phyloP scores from a whole-genome alignment of 2,113 vertebrate genomes.

The Leiothrix lutea region DNA sequence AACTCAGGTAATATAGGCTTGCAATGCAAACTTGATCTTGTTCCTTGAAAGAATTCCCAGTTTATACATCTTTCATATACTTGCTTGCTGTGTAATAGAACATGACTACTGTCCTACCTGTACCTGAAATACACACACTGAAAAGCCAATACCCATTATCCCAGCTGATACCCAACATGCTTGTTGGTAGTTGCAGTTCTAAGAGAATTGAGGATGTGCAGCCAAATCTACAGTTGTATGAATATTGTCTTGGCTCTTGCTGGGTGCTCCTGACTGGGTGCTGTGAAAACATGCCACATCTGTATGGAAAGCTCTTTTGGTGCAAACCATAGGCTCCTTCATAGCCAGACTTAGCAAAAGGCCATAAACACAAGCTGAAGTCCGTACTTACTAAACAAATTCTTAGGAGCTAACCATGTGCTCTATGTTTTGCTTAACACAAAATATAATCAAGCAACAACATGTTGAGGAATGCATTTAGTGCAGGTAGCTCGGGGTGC shows the following conservation, averaged over 20 bases:
- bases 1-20: neutral
- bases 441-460: neutral
- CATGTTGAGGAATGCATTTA: neutral
- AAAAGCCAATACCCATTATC: neutral
- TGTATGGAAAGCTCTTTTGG: neutral
- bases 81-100: neutral
- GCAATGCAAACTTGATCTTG: neutral
- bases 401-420: neutral
- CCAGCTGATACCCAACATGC: neutral
- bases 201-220: neutral
- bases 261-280: neutral
- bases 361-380: neutral
- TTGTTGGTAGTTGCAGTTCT: neutral
- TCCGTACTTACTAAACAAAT: neutral
- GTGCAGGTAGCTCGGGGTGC: neutral
- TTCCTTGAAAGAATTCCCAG: neutral
- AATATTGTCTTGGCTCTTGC: neutral
- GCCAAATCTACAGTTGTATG: neutral
- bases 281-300: neutral
- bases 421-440: neutral
- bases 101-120: neutral
- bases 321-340: neutral
- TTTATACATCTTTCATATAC: neutral
- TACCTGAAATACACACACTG: neutral
- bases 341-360: neutral